These are phyloP conservation scores for Catharus ustulatus DNA, from an alignment of 2,797 vertebrate species.

Conservation along the genomic window DNA sequence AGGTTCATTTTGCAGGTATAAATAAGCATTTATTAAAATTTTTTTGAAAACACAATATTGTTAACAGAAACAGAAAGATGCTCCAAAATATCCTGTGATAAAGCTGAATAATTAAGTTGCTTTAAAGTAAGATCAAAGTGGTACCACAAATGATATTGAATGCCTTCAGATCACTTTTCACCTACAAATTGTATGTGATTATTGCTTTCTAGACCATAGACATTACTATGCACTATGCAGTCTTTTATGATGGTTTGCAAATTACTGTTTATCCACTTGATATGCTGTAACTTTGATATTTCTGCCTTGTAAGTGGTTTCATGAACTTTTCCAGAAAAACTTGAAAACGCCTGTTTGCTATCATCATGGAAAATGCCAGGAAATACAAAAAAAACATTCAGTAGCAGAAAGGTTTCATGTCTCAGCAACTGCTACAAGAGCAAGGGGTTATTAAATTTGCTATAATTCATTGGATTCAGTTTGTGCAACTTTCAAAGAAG, in stretches of 20 bases:
- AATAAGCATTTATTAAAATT: neutral
- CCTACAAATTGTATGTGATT: neutral
- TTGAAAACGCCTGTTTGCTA: neutral
- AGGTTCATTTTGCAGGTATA: neutral
- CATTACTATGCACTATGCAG: neutral
- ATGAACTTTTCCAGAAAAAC: neutral
- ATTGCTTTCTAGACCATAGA: neutral
- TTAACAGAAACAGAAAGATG: neutral
- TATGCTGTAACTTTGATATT: neutral
- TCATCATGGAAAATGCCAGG: neutral
- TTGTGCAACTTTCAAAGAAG: neutral
- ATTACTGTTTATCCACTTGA: neutral
- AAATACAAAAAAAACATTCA: neutral
- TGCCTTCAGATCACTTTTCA: neutral
- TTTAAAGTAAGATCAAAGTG: neutral
- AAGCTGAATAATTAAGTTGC: neutral
- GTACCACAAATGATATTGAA: neutral
- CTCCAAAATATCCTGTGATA: neutral
- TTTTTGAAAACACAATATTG: neutral
- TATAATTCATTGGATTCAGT: neutral
- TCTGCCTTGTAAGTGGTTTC: neutral
- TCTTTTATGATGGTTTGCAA: neutral
- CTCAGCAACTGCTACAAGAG: neutral
- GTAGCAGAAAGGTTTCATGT: neutral
- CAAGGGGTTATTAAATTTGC: neutral